phyloP scores from a whole-genome alignment of 2,113 vertebrate species.

The Melanerpes formicivorus region DNA sequence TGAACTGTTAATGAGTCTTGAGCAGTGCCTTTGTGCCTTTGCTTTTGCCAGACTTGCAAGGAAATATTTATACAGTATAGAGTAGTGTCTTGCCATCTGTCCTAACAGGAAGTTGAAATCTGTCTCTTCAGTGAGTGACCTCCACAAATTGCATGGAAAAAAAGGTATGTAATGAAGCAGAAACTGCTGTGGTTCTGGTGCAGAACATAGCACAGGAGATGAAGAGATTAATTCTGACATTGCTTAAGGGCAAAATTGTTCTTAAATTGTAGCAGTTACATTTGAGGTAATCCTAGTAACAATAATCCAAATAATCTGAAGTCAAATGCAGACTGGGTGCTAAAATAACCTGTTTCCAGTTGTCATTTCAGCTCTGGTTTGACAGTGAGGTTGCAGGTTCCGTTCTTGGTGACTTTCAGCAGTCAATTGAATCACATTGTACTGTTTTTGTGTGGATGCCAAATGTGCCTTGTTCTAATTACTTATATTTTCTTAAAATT shows the following conservation, averaged over 20 bases:
- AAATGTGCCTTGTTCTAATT: slow-evolving; percentile 53
- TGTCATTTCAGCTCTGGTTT: slow-evolving; percentile 6
- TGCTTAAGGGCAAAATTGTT: slow-evolving; percentile 7
- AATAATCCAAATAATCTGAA: not conserved
- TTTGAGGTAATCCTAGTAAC: not conserved
- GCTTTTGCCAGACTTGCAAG: not conserved
- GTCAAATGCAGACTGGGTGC: not conserved
- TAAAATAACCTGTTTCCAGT: not conserved
- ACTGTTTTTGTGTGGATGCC: not conserved
- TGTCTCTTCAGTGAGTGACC: not conserved
- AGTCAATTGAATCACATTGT: not conserved
- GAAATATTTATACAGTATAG: not conserved
- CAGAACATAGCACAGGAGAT: not conserved
- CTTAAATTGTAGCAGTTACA: not conserved
- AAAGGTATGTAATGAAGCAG: not conserved
- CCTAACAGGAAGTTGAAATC: not conserved
- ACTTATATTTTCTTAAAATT: slow-evolving; percentile 27
- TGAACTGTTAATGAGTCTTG: not conserved
- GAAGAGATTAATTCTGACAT: slow-evolving; percentile 38
- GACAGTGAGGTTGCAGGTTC: rapidly evolving
- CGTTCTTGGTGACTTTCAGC: not conserved
- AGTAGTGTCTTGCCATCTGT: not conserved
- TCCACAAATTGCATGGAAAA: not conserved
- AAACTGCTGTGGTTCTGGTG: not conserved
- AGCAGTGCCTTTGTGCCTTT: not conserved